Base-by-base conservation (phyloP, 2,797 vertebrate genomes). In the Acanthornis magna region DNA sequence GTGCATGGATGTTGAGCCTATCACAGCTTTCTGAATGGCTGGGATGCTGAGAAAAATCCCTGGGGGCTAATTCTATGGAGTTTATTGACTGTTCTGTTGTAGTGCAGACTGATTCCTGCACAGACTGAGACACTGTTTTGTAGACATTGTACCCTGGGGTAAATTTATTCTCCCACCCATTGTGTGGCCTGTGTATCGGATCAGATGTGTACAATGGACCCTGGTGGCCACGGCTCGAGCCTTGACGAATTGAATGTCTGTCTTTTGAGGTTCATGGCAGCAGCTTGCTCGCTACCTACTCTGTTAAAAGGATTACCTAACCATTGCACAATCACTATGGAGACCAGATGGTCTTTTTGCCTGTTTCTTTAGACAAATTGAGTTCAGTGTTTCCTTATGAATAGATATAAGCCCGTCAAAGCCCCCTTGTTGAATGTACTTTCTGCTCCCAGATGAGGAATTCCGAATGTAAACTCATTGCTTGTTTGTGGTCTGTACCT, bases 281-380 rank as follows among this genome's bases (percentile, higher is more conserved):
- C 95, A 90, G 92, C 83, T 96, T 94, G 68, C 92, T 93, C 8
- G 9, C 92, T 95, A 75, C 88, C 72, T 47, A 81, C 86, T 93
- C 54, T 77, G 26, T 90, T 96, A 89, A 94, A 92, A 94, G 95
- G 96, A 96, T 97, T 95, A 73, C 79, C 83, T 92, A 90, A 78
- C 88, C 83, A 92, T 61, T 93, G 90, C 94, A 67, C 88, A 75
- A 36, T 96, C 65, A 38, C 95, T 93, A 12, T 75, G 78, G 95
- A 95, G 94, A 96, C 93, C 96, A 98, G 96, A 96, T 96, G 96
- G 95, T 96, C 94, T 92, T 94, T 95, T 96, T 85, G 60, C 92
- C 72, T 91, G 91, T 89, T 75, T 88, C 94, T 93, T 97, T 75
- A 88, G 90, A 91, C 66, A 89, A 79, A 92, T 50, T 79, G 60